Base-by-base conservation (phyloP, 2,888 invertebrate genomes). In the Trachelus iudaicus region DNA sequence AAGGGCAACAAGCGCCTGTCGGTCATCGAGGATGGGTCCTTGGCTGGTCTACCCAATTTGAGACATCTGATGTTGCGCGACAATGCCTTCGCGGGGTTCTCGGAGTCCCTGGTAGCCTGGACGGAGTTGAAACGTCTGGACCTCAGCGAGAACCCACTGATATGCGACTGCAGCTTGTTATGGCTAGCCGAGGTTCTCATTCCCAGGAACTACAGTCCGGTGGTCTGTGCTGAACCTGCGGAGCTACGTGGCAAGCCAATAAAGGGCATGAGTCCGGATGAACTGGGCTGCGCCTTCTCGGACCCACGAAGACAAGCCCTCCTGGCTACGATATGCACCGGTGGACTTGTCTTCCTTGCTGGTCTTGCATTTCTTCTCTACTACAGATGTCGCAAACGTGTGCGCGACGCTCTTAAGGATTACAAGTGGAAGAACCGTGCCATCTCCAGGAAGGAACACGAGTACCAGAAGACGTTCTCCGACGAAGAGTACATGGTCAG, bases 401-500 rank as follows among this genome's bases (percentile, higher is more conserved):
- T 97, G 85, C 95, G 96, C 73, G 97, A 97, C 88, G 95, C 96
- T 77, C 93, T 97, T 79, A 97, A 97, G 90, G 97, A 95, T 88
- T 96, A 95, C 92, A 95, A 95, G 87, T 96, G 95, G 95, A 96
- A 95, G 91, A 96, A 96, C 88, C 93, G 95, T 9, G 93, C 94
- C 71, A 94, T 94, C 79, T 94, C 95, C 68, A 94, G 96, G 69
- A 97, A 97, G 90, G 97, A 97, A 91, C 95, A 96, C 85, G 97
- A 97, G 90, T 97, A 97, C 91, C 97, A 97, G 91, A 97, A 97
- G 92, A 97, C 97, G 4, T 97, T 96, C 90, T 96, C 96, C 77
- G 97, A 97, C 86, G 97, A 97, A 90, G 97, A 97, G 91, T 97
- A 96, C 92, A 95, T 95, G 89, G 95, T 95, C 82, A 93, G 95